These are phyloP conservation scores for Syngnathus scovelli DNA, from an alignment of 2,113 vertebrate species.

Conservation along the genomic window DNA sequence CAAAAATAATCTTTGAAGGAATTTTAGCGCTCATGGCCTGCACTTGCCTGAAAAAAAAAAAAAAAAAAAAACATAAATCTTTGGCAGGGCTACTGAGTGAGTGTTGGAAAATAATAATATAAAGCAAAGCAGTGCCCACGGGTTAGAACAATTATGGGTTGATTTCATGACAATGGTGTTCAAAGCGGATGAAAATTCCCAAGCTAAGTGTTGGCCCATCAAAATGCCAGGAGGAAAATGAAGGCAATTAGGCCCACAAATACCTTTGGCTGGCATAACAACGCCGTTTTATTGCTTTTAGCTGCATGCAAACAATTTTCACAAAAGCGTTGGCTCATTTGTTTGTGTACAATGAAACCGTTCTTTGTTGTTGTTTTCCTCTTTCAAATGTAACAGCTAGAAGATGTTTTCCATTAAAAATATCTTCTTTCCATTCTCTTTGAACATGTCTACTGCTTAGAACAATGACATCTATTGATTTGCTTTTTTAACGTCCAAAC, in stretches of 20 bases:
- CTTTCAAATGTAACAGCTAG: not conserved
- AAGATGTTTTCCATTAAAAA: not conserved
- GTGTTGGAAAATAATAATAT: slow-evolving; percentile 62
- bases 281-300: slow-evolving; percentile 56
- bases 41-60: not conserved
- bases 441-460: too few relatives aligned
- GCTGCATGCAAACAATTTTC: slow-evolving; percentile 40
- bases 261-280: slow-evolving; percentile 54
- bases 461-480: too few relatives aligned
- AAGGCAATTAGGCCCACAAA: slow-evolving; percentile 65
- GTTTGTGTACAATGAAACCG: slow-evolving; percentile 12
- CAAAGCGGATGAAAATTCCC: slow-evolving; percentile 67
- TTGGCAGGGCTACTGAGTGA: slow-evolving; percentile 50
- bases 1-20: not conserved
- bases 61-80: not conserved
- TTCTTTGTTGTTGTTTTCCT: slow-evolving; percentile 27
- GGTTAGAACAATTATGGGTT: slow-evolving; percentile 68
- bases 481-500: too few relatives aligned
- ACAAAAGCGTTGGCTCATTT: slow-evolving; percentile 17
- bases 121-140: slow-evolving; percentile 55
- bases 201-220: slow-evolving; percentile 60
- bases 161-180: slow-evolving; percentile 62
- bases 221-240: slow-evolving; percentile 62
- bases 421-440: too few relatives aligned
- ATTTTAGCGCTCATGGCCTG: not conserved